phyloP scores from a whole-genome alignment of 2,113 vertebrate species.

The Bos taurus region DNA sequence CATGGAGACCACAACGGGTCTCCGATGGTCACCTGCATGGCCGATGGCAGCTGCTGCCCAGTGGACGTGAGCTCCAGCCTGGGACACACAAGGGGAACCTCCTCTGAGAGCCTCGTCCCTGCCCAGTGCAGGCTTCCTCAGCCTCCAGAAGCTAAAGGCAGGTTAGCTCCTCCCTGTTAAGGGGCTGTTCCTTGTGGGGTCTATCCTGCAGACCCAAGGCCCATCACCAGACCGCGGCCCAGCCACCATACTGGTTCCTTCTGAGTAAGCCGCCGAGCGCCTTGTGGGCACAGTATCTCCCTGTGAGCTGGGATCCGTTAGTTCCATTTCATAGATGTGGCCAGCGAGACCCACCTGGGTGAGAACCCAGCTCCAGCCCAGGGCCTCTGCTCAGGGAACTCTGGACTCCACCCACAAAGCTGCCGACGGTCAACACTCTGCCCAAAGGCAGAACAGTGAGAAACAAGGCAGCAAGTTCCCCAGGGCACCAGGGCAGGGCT shows the following conservation, averaged over 20 bases:
- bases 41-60: rapidly evolving
- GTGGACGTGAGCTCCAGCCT: rapidly evolving
- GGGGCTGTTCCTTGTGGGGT: not conserved
- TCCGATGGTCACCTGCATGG: not conserved
- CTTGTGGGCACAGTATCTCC: not conserved
- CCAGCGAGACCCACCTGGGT: not conserved
- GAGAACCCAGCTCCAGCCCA: not conserved
- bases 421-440: not conserved
- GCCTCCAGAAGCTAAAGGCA: not conserved
- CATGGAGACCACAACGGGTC: not conserved
- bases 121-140: not conserved
- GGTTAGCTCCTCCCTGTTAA: no score
- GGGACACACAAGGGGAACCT: rapidly evolving
- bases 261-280: not conserved
- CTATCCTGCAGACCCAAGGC: no score
- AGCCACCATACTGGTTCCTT: not conserved
- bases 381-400: not conserved
- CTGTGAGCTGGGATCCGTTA: rapidly evolving
- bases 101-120: not conserved
- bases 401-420: not conserved
- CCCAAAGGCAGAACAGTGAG: not conserved
- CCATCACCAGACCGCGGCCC: not conserved
- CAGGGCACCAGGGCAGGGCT: rapidly evolving
- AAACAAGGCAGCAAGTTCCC: not conserved
- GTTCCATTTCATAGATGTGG: not conserved